Evolutionary conservation across 2,888 invertebrate species (phyloP).

Genomic region (Cistogaster globosa): DNA sequence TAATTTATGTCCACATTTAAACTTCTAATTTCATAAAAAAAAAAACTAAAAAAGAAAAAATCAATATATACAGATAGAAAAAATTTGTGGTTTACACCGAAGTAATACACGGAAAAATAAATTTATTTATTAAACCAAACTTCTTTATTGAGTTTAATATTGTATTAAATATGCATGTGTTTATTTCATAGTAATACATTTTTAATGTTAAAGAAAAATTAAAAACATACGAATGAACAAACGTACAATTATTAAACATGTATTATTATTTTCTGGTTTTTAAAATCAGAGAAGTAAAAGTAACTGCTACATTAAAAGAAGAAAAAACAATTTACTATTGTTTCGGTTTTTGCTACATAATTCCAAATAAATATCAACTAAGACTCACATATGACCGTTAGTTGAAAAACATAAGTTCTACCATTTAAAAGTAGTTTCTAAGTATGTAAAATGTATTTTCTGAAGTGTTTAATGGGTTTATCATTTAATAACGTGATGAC

Average conservation of each 20-base stretch:
- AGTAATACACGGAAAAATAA: neutral
- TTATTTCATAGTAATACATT: slow-evolving; percentile 31
- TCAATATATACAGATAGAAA: too few relatives aligned
- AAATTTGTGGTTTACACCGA: too few relatives aligned
- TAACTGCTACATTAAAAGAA: neutral
- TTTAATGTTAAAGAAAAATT: slow-evolving; percentile 10
- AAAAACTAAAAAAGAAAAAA: too few relatives aligned
- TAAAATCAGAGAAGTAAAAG: neutral
- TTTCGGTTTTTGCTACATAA: neutral
- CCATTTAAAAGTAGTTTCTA: neutral
- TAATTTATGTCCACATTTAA: too few relatives aligned
- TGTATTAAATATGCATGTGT: neutral
- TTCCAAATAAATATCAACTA: neutral
- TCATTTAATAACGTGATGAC: slow-evolving; percentile 78
- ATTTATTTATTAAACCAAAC: neutral
- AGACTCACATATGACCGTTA: slow-evolving; percentile 11
- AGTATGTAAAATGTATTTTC: slow-evolving; percentile 11
- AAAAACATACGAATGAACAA: slow-evolving; percentile 5
- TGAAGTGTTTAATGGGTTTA: neutral
- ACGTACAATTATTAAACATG: slow-evolving; percentile 25
- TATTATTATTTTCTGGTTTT: neutral
- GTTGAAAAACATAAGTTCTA: neutral
- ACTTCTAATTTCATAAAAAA: too few relatives aligned
- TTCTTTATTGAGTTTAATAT: neutral
- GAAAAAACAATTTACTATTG: too few relatives aligned